Evolutionary conservation across 2,888 invertebrate genomes (phyloP).

Genomic region (Ochlodes sylvanus): DNA sequence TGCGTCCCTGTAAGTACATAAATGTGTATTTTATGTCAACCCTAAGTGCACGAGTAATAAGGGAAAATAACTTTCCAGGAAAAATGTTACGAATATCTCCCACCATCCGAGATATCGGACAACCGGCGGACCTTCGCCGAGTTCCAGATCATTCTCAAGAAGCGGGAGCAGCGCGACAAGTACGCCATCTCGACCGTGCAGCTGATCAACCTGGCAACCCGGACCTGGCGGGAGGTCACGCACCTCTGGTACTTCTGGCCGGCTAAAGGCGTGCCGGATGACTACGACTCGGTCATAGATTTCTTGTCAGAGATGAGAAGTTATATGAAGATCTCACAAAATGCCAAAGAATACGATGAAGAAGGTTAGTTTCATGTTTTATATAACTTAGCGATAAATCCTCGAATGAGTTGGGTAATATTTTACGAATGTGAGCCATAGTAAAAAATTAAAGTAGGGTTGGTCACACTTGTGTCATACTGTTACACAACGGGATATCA

Average conservation of each 20-base stretch:
- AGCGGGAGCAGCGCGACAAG: constrained; percentile 95
- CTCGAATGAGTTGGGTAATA: too few relatives aligned
- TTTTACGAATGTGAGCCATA: too few relatives aligned
- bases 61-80: constrained; percentile 85
- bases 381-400: too few relatives aligned
- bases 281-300: constrained; percentile 93
- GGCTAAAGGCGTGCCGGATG: constrained; percentile 92
- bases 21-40: too few relatives aligned
- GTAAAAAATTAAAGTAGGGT: too few relatives aligned
- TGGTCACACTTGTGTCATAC: too few relatives aligned
- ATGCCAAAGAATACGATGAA: constrained; percentile 81
- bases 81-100: constrained; percentile 95
- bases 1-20: too few relatives aligned
- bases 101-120: constrained; percentile 96
- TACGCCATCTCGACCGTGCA: constrained; percentile 95
- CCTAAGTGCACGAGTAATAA: too few relatives aligned
- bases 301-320: constrained; percentile 93
- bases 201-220: constrained; percentile 92
- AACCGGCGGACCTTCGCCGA: constrained; percentile 95
- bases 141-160: constrained; percentile 94
- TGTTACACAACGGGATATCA: too few relatives aligned
- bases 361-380: constrained; percentile 59
- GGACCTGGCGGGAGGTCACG: constrained; percentile 93
- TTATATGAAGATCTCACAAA: constrained; percentile 79
- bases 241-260: constrained; percentile 99